phyloP scores from a whole-genome alignment of 2,888 invertebrate genomes.

The Saturnia japonica region DNA sequence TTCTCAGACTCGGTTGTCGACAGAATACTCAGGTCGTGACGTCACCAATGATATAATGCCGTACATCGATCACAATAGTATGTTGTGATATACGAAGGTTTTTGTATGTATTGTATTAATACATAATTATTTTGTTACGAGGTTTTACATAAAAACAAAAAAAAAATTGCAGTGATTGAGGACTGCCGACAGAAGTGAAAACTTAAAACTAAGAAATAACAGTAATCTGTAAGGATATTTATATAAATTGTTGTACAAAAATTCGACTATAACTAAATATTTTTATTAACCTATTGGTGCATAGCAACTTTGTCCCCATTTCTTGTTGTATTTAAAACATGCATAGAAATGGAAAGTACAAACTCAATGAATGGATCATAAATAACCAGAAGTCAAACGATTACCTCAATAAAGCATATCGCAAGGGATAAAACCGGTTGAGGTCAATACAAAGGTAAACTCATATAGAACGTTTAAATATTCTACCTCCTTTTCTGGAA shows the following conservation, averaged over 20 bases:
- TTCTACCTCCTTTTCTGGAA: conserved; percentile 23
- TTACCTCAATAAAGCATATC: conserved; percentile 16
- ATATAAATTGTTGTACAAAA: no score
- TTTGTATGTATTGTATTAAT: conserved; percentile 14
- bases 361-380: conserved; percentile 4
- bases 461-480: conserved; percentile 22
- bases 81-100: conserved; percentile 35
- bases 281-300: no score
- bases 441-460: conserved; percentile 16
- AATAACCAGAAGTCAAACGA: conserved; percentile 9
- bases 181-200: no score
- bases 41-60: conserved; percentile 74
- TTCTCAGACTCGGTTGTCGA: conserved; percentile 57
- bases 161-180: no score
- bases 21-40: conserved; percentile 60
- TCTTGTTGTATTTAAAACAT: neutral
- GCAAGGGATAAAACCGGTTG: conserved; percentile 24
- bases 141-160: neutral
- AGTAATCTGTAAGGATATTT: no score
- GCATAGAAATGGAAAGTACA: neutral
- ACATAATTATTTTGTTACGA: neutral
- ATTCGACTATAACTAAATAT: no score
- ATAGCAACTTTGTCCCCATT: no score
- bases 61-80: conserved; percentile 41
- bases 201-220: no score